A percentile compares a stretch with the other conserved stretches of the same genome.
These are phyloP conservation scores for Volucella bombylans DNA, from an alignment of 2,888 invertebrate genomes.

Conservation along the genomic window DNA sequence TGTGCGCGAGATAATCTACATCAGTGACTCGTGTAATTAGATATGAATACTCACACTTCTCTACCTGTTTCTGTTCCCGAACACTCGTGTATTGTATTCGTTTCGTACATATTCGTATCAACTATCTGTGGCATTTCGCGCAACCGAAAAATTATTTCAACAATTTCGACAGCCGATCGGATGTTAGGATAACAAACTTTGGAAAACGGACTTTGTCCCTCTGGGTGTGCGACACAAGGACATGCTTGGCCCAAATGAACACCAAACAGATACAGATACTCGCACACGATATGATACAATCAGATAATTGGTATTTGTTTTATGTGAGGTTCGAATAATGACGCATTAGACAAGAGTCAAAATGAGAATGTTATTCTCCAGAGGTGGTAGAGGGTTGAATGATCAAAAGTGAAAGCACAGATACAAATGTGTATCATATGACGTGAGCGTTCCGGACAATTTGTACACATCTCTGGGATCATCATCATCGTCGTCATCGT, in stretches of 20 bases:
- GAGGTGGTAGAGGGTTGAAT: background rate
- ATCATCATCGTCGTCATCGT: slow-evolving; percentile 63
- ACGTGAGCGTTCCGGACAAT: slow-evolving; percentile 52
- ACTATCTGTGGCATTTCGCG: slow-evolving; percentile 48
- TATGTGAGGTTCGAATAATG: slow-evolving; percentile 49
- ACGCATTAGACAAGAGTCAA: slow-evolving; percentile 30
- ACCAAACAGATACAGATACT: background rate
- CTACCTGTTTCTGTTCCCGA: too few relatives aligned
- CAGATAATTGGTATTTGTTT: slow-evolving; percentile 69
- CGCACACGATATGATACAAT: slow-evolving; percentile 49
- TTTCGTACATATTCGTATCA: too few relatives aligned
- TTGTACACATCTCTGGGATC: slow-evolving; percentile 66
- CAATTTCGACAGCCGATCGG: slow-evolving; percentile 66
- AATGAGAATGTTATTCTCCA: background rate
- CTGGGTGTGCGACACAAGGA: slow-evolving; percentile 51
- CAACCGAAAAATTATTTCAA: slow-evolving; percentile 69
- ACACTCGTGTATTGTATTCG: background rate
- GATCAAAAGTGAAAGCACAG: background rate
- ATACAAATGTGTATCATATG: background rate
- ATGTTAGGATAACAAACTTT: slow-evolving; percentile 55
- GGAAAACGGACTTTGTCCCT: slow-evolving; percentile 46
- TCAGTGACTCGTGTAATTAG: slow-evolving; percentile 71
- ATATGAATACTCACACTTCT: slow-evolving; percentile 44
- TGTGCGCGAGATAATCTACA: slow-evolving; percentile 55
- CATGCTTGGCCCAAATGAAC: too few relatives aligned